A percentile compares a stretch with the other conserved stretches of the same genome.
Conservation (phyloP, 2,797 vertebrate genomes). For the Iguana delicatissima region DNA sequence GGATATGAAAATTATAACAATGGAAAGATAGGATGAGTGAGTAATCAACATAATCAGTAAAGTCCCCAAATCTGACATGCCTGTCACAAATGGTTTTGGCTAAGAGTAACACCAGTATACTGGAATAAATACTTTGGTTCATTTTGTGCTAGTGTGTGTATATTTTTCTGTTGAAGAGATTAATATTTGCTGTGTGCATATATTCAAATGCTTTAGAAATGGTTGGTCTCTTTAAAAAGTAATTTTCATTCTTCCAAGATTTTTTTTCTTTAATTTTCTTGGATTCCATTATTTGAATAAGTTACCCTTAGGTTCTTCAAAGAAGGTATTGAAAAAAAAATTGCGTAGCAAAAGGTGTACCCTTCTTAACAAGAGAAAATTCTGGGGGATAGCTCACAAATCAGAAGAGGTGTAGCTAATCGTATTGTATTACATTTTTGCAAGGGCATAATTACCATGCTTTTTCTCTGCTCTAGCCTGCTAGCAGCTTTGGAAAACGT, state of each 20-base stretch:
- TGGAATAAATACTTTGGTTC: background rate
- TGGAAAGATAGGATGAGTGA: background rate
- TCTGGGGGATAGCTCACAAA: background rate
- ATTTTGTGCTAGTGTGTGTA: background rate
- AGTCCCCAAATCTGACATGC: background rate
- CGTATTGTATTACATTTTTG: background rate
- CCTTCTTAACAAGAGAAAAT: background rate
- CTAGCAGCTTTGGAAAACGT: background rate
- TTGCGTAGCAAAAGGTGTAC: background rate
- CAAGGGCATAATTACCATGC: background rate
- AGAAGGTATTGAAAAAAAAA: background rate
- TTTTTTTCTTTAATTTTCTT: background rate
- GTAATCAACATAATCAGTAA: background rate
- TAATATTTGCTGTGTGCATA: background rate
- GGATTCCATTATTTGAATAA: background rate
- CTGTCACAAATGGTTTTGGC: background rate
- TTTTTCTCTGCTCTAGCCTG: background rate
- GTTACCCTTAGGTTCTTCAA: background rate
- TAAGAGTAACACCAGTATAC: background rate
- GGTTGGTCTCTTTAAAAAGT: background rate
- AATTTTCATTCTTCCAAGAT: background rate
- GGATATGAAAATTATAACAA: background rate
- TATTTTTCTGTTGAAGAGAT: background rate
- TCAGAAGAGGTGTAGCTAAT: background rate
- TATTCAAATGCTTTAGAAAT: background rate